Conservation (phyloP, 2,888 invertebrate species). For the Cephus nigrinus region DNA sequence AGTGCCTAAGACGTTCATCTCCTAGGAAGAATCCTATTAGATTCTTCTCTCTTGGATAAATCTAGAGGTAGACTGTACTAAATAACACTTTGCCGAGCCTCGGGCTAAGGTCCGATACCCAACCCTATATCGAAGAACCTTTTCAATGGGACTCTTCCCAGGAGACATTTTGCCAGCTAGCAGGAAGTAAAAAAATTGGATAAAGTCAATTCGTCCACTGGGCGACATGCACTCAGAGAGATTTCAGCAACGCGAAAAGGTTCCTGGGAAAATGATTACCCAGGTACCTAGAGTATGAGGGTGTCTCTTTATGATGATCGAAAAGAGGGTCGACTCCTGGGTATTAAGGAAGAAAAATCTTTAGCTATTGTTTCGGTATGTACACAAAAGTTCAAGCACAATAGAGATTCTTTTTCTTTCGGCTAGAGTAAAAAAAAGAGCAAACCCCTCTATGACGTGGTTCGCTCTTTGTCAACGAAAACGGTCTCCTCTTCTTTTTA, state of each 20-base stretch:
- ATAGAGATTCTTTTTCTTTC: background rate
- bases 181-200: background rate
- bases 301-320: background rate
- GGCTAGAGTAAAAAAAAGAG: background rate
- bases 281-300: background rate
- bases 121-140: background rate
- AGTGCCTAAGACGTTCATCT: background rate
- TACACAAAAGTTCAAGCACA: background rate
- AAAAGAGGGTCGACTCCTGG: background rate
- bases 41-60: background rate
- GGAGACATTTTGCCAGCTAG: background rate
- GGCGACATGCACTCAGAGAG: background rate
- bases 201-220: background rate
- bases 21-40: background rate
- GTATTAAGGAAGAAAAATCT: background rate
- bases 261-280: background rate
- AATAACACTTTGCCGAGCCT: background rate
- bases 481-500: background rate
- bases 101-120: background rate
- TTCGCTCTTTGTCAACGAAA: background rate
- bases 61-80: background rate
- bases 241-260: background rate
- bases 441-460: background rate
- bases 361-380: background rate
- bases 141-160: background rate